These are phyloP conservation scores for Pseudochirops cupreus DNA, from an alignment of 2,797 vertebrate species.

Conservation along the genomic window DNA sequence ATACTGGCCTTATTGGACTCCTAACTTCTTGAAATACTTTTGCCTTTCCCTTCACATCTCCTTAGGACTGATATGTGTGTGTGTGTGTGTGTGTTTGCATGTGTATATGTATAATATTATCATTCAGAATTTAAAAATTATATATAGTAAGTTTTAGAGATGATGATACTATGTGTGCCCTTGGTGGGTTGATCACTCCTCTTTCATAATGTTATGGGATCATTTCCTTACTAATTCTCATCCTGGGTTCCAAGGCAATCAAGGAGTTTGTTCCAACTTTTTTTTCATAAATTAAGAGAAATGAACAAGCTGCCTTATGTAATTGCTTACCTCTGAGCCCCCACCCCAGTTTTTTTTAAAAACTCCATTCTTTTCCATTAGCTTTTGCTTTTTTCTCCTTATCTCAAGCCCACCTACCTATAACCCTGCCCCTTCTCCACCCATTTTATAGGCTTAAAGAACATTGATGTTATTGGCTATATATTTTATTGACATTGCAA, in stretches of 20 bases:
- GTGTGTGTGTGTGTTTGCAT: background rate
- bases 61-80: background rate
- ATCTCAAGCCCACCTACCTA: background rate
- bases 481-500: background rate
- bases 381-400: background rate
- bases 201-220: background rate
- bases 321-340: background rate
- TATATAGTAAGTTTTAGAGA: background rate
- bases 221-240: background rate
- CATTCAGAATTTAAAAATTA: background rate
- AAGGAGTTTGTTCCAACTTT: background rate
- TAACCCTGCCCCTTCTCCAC: background rate
- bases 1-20: background rate
- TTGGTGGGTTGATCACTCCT: background rate
- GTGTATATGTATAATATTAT: background rate
- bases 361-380: background rate
- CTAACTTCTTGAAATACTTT: background rate
- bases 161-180: background rate
- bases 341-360: background rate
- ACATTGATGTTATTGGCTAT: background rate
- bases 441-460: background rate
- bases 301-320: background rate
- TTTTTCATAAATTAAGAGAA: background rate
- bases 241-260: background rate
- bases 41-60: background rate